Evolutionary conservation across 2,888 invertebrate genomes (phyloP).

Genomic region (Brenthis daphne): DNA sequence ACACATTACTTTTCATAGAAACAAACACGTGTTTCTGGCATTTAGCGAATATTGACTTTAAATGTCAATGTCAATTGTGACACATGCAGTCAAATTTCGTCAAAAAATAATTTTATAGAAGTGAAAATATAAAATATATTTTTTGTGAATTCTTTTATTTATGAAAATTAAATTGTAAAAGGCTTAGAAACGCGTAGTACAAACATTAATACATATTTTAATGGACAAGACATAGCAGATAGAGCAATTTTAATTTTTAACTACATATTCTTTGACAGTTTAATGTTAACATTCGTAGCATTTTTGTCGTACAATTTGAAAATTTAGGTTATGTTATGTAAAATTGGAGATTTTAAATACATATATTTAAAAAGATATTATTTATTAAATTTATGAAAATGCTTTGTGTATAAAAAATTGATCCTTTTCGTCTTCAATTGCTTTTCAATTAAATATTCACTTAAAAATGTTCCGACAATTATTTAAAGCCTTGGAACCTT

Average conservation of each 20-base stretch:
- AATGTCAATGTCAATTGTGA: constrained; percentile 8
- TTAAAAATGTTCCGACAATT: constrained; percentile 68
- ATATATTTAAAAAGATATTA: constrained; percentile 14
- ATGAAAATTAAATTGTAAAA: too few species aligned
- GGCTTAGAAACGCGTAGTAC: background rate
- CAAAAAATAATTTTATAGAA: too few species aligned
- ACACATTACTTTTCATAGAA: constrained; percentile 6
- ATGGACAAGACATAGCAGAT: too few species aligned
- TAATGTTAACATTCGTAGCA: background rate
- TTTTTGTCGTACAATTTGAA: background rate
- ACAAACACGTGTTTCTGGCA: constrained; percentile 33
- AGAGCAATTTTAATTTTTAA: too few species aligned
- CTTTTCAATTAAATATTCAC: background rate
- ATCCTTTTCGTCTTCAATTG: background rate
- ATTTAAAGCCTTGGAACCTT: constrained; percentile 59
- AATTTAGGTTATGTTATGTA: constrained; percentile 35
- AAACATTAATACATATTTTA: too few species aligned
- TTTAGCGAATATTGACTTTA: constrained; percentile 14
- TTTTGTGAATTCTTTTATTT: too few species aligned
- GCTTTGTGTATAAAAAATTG: constrained; percentile 12
- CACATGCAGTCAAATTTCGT: too few species aligned
- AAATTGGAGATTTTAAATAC: constrained; percentile 16
- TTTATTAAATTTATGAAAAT: constrained; percentile 13
- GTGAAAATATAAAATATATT: too few species aligned
- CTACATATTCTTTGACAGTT: background rate